These are phyloP conservation scores for Trissolcus basalis DNA, from an alignment of 1,140 invertebrate species.

Conservation along the genomic window DNA sequence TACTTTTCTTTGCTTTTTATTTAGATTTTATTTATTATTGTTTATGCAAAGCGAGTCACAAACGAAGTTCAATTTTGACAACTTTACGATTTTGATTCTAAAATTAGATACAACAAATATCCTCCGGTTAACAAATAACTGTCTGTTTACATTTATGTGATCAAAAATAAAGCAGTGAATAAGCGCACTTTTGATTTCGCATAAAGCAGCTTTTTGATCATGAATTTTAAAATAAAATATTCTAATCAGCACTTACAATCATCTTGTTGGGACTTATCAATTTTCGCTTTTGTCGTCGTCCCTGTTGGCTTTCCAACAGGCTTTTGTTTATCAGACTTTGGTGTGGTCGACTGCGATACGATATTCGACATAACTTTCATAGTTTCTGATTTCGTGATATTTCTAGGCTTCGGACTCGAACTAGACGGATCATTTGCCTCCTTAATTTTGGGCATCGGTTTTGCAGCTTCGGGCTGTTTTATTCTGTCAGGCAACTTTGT, in stretches of 20 bases:
- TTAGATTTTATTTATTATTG: constrained; percentile 10
- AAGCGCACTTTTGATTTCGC: no score
- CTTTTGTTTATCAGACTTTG: constrained; percentile 48
- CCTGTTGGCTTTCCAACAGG: constrained; percentile 31
- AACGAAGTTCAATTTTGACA: no score
- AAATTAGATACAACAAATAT: no score
- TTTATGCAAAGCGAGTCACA: neutral
- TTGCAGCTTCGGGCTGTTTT: constrained; percentile 46
- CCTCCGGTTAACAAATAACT: no score
- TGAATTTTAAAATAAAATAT: no score
- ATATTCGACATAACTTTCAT: constrained; percentile 49
- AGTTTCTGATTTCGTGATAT: constrained; percentile 54
- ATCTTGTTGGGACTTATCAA: constrained; percentile 43
- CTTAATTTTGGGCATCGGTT: constrained; percentile 48
- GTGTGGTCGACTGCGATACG: constrained; percentile 26
- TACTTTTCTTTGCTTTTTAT: no score
- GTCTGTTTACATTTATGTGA: no score
- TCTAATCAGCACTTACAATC: constrained; percentile 47
- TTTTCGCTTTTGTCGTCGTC: constrained; percentile 49
- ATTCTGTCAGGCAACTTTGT: constrained; percentile 38
- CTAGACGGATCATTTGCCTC: constrained; percentile 49
- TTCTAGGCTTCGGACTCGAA: constrained; percentile 50
- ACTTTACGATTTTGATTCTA: no score
- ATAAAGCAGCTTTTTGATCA: no score
- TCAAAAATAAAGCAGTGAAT: no score